Evolutionary conservation across 2,888 invertebrate species (phyloP), one percentile per base, ranked within the genome.

Genomic region (Andrena chrysosceles): DNA sequence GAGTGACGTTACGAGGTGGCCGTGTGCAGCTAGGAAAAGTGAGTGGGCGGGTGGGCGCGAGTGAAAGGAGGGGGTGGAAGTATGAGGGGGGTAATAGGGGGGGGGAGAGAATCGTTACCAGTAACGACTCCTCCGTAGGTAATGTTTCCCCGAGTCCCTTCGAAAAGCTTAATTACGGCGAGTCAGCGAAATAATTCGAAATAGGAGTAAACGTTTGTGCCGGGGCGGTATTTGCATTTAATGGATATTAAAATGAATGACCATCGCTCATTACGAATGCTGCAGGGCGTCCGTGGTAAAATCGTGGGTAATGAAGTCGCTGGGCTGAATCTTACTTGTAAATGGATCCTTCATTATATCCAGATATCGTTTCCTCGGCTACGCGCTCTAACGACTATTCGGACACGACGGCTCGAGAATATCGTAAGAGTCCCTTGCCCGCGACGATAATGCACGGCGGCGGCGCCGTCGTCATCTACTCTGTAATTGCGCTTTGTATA

Each of bases 191-290:
- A 92, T 91, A 92, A 91, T 91, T 93, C 91, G 91, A 91, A 92
- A 91, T 92, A 90, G 89, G 91, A 91, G 90, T 91, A 92, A 93
- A 93, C 92, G 92, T 91, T 92, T 90, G 92, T 90, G 91, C 90
- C 91, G 89, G 69, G 42, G 86, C 77, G 88, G 91, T 91, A 93
- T 93, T 92, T 93, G 90, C 92, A 93, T 93, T 93, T 93, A 93
- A 92, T 92, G 92, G 92, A 93, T 93, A 93, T 93, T 93, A 93
- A 93, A 93, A 93, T 93, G 92, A 93, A 93, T 93, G 93, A 93
- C 93, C 92, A 92, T 91, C 91, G 90, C 91, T 93, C 91, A 93
- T 93, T 93, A 93, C 90, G 91, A 92, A 93, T 93, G 92, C 93
- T 84, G 89, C 89, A 88, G 88, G 90, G 89, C 88, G 90, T 81